Evolutionary conservation across 2,113 vertebrate genomes (phyloP).

Genomic region (Dendropsophus ebraccatus): DNA sequence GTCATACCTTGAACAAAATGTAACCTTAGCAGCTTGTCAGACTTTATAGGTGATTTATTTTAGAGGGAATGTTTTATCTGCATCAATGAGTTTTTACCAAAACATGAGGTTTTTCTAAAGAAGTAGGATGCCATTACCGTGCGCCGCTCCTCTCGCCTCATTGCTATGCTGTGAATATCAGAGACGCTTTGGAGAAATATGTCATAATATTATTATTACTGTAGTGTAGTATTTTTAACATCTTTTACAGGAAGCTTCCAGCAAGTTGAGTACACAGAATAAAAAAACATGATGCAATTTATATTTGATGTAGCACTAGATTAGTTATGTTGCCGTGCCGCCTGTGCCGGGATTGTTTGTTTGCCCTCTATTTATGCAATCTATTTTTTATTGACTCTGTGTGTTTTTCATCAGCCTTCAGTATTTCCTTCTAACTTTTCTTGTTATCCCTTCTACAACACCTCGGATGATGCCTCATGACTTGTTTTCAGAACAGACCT

Average conservation of each 20-base stretch:
- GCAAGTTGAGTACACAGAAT: background rate
- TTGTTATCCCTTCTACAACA: background rate
- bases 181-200: background rate
- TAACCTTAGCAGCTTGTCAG: background rate
- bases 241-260: background rate
- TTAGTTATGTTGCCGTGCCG: background rate
- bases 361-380: background rate
- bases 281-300: background rate
- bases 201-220: slow-evolving; percentile 12
- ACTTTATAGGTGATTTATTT: background rate
- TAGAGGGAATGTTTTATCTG: background rate
- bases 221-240: background rate
- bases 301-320: background rate
- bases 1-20: too few relatives aligned
- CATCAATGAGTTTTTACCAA: background rate
- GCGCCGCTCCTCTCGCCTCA: background rate
- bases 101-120: background rate
- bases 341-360: background rate
- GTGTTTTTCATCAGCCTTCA: background rate
- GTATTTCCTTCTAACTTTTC: background rate
- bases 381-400: slow-evolving; percentile 1
- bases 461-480: background rate
- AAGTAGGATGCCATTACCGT: background rate
- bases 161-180: background rate
- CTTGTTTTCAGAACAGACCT: slow-evolving; percentile 11